Conservation (phyloP, 2,797 vertebrate species). For the Paedocypris micromegethes region DNA sequence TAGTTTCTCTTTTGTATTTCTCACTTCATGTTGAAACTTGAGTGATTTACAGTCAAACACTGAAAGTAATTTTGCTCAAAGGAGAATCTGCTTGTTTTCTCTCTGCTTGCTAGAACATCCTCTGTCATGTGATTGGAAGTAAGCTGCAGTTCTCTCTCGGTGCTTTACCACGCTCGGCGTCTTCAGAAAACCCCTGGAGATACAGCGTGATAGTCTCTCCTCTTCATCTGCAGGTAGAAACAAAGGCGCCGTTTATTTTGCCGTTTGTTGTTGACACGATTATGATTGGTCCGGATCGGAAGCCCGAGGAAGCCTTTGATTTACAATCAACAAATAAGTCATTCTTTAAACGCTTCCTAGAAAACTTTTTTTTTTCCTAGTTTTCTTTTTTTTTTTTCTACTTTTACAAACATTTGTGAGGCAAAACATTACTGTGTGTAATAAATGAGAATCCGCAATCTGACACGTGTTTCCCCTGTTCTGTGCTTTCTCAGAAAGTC, state of each 20-base stretch:
- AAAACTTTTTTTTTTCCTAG: not conserved
- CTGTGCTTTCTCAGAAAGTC: conserved; percentile 5
- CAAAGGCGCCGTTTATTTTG: not conserved
- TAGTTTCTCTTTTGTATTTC: too few species aligned
- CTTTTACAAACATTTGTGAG: too few species aligned
- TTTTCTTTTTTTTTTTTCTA: not conserved
- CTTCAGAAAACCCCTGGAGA: conserved; percentile 51
- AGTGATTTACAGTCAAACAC: too few species aligned
- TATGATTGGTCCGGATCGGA: not conserved
- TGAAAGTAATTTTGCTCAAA: too few species aligned
- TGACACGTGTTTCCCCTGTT: not conserved
- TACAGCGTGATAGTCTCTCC: conserved; percentile 76
- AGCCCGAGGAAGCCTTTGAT: not conserved
- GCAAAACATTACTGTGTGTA: too few species aligned
- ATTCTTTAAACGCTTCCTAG: conserved; percentile 9
- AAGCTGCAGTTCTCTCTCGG: conserved; percentile 73
- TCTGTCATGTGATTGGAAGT: conserved; percentile 79
- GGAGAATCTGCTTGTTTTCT: too few species aligned
- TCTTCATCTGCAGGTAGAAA: conserved; percentile 80
- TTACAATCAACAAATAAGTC: conserved; percentile 13
- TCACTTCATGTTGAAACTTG: too few species aligned
- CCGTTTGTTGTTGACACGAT: not conserved
- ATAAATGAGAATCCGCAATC: too few species aligned
- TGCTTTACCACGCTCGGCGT: conserved; percentile 35
- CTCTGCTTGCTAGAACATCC: conserved; percentile 38